Evolutionary conservation across 2,888 invertebrate genomes (phyloP), one percentile per base, ranked within the genome.

Genomic region (Phengaris arion): DNA sequence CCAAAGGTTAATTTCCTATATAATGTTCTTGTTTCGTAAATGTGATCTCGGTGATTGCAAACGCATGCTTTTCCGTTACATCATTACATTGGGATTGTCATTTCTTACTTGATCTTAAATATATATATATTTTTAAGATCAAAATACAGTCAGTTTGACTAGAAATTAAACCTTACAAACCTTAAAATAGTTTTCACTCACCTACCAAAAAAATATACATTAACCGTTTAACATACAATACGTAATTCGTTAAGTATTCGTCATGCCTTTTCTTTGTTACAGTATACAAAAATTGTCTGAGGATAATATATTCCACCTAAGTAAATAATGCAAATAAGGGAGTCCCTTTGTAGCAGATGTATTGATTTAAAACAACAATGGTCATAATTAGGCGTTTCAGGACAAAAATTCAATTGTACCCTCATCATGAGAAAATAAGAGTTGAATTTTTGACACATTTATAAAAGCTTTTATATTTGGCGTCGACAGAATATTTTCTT

Each of bases 311-410:
- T 72, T 72, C 72, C 72, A 35, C 72, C 72, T 72, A 54, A 72
- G 72, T 72, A 72, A 72, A 72, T 72, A 72, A 72, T 72, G 72
- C 54, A 52, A 72, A 70, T 70, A 54, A 72, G 72, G 70, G 48
- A 72, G 72, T 54, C 72, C 72, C 72, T 72, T 72, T 72, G 72
- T 72, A 52, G 7, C 54, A 35, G 72, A 72, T 72, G 72, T 75
- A 45, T 64, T 64, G 73, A 68, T 75, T 75, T 12, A 10, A 76
- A 74, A 69, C 76, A 76, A 79, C 77, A 80, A 78, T 77, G 22
- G 75, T 2, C n/a, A 59, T 76, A 77, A 79, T 77, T 79, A 76
- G 45, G 57, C 69, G 69, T 75, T 72, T 72, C 72, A 54, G 54
- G 72, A 72, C 13, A 72, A 72, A 72, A 72, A 72, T 72, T 54